A percentile compares a stretch with the other conserved stretches of the same genome.
These are phyloP conservation scores for Onychostoma macrolepis DNA, from an alignment of 2,113 vertebrate genomes.

Conservation along the genomic window DNA sequence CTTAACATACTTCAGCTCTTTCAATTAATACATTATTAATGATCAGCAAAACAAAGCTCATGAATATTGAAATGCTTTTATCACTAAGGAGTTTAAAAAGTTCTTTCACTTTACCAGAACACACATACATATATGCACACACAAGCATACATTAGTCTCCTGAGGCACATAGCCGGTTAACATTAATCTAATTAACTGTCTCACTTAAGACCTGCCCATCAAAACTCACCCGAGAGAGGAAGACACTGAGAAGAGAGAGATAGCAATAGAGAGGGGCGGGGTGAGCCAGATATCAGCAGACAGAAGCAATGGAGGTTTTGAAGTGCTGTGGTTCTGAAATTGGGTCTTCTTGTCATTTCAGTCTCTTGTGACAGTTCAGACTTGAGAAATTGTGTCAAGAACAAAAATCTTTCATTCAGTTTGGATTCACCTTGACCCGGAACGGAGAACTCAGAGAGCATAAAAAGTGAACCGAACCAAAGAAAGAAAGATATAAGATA, in stretches of 20 bases:
- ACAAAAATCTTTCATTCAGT: constrained; percentile 47
- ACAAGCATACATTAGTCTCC: constrained; percentile 35
- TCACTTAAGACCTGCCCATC: constrained; percentile 57
- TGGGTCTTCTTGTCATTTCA: constrained; percentile 56
- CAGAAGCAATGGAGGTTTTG: constrained; percentile 14
- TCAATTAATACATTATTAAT: constrained; percentile 52
- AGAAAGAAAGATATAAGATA: not conserved
- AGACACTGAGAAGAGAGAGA: constrained; percentile 13
- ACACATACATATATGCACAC: constrained; percentile 42
- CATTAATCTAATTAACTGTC: constrained; percentile 59
- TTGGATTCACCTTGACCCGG: constrained; percentile 60
- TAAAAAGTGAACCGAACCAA: constrained; percentile 12
- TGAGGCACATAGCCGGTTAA: constrained; percentile 50
- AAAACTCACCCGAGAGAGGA: constrained; percentile 42
- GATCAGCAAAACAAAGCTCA: constrained; percentile 48
- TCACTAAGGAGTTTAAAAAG: constrained; percentile 39
- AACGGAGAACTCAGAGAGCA: constrained; percentile 9
- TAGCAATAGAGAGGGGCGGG: constrained; percentile 12
- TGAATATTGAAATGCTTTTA: constrained; percentile 54
- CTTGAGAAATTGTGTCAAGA: constrained; percentile 53
- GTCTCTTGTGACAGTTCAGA: constrained; percentile 53
- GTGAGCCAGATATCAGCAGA: constrained; percentile 32
- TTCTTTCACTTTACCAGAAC: constrained; percentile 6
- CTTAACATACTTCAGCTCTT: constrained; percentile 26
- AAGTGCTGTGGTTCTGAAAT: constrained; percentile 40